These are phyloP conservation scores for Elmis aenea DNA, from an alignment of 2,888 invertebrate genomes.

Conservation along the genomic window DNA sequence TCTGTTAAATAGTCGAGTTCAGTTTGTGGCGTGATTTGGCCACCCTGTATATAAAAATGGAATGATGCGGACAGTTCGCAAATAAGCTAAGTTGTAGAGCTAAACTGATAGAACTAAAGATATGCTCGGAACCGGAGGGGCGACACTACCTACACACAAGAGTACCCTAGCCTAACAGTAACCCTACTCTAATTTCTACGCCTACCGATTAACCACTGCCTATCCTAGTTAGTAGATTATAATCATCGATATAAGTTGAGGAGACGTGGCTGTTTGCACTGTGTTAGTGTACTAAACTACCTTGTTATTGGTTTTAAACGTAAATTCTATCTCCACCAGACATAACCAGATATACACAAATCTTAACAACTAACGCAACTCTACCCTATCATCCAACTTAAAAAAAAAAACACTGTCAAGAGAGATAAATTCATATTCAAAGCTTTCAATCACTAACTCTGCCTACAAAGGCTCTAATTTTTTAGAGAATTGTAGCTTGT, in stretches of 20 bases:
- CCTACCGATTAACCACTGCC: constrained; percentile 36
- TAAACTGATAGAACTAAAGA: constrained; percentile 29
- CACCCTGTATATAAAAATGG: constrained; percentile 26
- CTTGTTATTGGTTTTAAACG: too few species aligned
- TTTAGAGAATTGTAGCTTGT: too few species aligned
- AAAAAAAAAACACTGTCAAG: too few species aligned
- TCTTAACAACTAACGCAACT: too few species aligned
- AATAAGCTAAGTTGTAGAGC: constrained; percentile 26
- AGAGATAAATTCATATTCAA: too few species aligned
- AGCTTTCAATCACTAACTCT: too few species aligned
- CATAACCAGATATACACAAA: too few species aligned
- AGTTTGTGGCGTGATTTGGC: background rate
- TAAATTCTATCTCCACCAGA: too few species aligned
- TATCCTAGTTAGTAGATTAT: constrained; percentile 12
- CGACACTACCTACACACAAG: constrained; percentile 38
- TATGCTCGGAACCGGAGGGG: constrained; percentile 30
- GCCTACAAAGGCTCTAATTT: too few species aligned
- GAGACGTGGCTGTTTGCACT: background rate
- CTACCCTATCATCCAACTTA: too few species aligned
- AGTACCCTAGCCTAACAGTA: constrained; percentile 40
- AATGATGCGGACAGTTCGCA: constrained; percentile 26
- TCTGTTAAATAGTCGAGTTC: too few species aligned
- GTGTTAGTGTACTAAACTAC: background rate
- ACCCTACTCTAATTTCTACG: constrained; percentile 39
- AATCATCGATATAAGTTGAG: background rate